Base-by-base conservation (phyloP, 2,797 vertebrate species). In the Sebastes nivosus region DNA sequence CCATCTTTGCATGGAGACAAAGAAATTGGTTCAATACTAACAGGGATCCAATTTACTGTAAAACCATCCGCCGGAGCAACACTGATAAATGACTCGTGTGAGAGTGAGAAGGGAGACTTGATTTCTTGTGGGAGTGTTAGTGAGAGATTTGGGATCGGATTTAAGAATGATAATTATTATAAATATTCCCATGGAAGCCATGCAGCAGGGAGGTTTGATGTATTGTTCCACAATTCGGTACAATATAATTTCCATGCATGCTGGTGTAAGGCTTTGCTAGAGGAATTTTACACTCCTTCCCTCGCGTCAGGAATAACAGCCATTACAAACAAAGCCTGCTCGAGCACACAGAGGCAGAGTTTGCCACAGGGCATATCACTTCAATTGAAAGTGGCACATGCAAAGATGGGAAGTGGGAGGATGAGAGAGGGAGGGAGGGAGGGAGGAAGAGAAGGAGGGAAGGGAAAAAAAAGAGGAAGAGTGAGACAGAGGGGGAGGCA, bases 361-460 rank as follows among this genome's bases (percentile, higher is more conserved):
- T 94, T 92, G 94, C 96, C 95, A 94, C 93, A 90, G 94, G 95
- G 95, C 95, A 95, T 94, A 93, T 96, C 95, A 96, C 91, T 84
- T 85, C 93, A 95, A 96, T 96, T 90, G 93, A 95, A 96, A 95
- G 95, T 95, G 95, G 94, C 95, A 96, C 94, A 95, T 95, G 95
- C 93, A 95, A 95, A 96, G 93, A 95, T 95, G 94, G 93, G 93
- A 95, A 92, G 92, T 85, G 90, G 93, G 92, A 92, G 91, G 85
- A 87, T n/a, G 79, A 72, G 79, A 46, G 70, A 72, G 77, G 57
- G 59, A 71, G 54, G 36, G 74, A 42, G 13, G 4, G 10, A 34
- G 34, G 36, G 14, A 77, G 76, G 42, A 73, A 77, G 74, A 59
- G 69, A 67, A 38, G 32, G 71, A 77, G 71, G 68, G 65, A 77